Conservation (phyloP, 2,797 vertebrate species). For the Oreochromis mossambicus region DNA sequence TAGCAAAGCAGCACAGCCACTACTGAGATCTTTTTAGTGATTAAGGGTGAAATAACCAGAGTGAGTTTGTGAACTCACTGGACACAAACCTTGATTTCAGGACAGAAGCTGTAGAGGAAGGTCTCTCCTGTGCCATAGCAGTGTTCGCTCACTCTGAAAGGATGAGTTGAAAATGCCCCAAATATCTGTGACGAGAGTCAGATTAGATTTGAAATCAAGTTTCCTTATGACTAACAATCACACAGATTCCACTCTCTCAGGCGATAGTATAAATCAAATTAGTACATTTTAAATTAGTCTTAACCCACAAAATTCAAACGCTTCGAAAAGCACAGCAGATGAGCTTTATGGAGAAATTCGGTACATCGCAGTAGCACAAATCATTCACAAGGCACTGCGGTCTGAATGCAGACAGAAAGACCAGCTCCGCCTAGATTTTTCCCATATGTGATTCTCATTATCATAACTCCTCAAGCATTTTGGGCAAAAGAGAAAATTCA, state of each 20-base stretch:
- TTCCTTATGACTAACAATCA: background rate
- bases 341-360: background rate
- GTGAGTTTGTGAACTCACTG: background rate
- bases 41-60: background rate
- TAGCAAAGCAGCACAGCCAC: background rate
- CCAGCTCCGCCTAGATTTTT: background rate
- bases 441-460: background rate
- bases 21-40: background rate
- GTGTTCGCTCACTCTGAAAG: conserved; percentile 95
- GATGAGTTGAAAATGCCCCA: conserved; percentile 92
- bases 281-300: background rate
- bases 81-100: conserved; percentile 87
- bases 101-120: conserved; percentile 94
- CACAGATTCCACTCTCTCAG: background rate
- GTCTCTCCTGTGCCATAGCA: conserved; percentile 98
- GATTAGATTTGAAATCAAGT: background rate
- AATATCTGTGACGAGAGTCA: conserved; percentile 78
- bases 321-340: background rate
- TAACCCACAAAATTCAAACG: background rate
- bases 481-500: background rate
- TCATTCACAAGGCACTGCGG: background rate
- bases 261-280: background rate
- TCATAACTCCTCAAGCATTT: background rate
- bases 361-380: background rate
- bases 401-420: background rate